Conservation (phyloP, 2,797 vertebrate species). For the Cynopterus sphinx region DNA sequence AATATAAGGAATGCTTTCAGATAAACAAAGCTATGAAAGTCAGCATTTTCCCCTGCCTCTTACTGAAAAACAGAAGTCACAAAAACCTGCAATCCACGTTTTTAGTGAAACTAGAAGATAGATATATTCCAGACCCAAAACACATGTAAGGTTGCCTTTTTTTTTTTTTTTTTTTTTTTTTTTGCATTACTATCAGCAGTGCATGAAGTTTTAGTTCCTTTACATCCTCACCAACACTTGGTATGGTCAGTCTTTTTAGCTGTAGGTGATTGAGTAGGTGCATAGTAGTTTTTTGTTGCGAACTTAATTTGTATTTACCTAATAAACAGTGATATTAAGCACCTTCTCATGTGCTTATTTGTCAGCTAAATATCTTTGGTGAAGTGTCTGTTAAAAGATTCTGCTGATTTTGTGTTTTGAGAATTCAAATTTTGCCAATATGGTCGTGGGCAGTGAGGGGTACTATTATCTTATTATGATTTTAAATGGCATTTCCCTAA, state of each 20-base stretch:
- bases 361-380: not conserved
- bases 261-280: not conserved
- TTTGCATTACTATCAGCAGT: not conserved
- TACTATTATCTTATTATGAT: not conserved
- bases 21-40: not conserved
- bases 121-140: not conserved
- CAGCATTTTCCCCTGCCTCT: not conserved
- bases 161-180: not conserved
- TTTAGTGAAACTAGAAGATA: not conserved
- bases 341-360: not conserved
- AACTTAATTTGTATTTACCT: not conserved
- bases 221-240: not conserved
- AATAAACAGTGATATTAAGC: not conserved
- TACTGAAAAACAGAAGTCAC: not conserved
- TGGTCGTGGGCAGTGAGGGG: not conserved
- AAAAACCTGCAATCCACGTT: not conserved
- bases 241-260: not conserved
- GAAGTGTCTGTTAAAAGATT: not conserved
- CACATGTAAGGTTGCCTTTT: not conserved
- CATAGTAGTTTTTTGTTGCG: not conserved
- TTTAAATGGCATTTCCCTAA: not conserved
- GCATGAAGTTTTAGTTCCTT: not conserved
- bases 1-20: not conserved
- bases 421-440: conserved; percentile 1
- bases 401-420: not conserved